These are phyloP conservation scores for Phaenicophaeus curvirostris DNA, from an alignment of 2,797 vertebrate genomes.

Conservation along the genomic window DNA sequence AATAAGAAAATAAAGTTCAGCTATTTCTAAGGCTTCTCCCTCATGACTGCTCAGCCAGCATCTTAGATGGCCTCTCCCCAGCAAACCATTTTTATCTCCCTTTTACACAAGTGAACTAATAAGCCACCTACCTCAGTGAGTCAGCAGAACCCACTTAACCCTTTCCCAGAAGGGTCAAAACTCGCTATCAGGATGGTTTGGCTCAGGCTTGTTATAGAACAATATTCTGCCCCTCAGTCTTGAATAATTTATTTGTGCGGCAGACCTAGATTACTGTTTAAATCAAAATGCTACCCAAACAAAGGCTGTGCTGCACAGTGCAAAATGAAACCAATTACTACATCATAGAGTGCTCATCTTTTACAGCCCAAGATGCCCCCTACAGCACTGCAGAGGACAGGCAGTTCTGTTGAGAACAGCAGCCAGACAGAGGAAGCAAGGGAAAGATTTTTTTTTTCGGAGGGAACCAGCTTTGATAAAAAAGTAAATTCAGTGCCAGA, in stretches of 20 bases:
- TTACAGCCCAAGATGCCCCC: conserved; percentile 61
- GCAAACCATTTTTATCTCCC: conserved; percentile 61
- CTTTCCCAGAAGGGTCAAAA: conserved; percentile 69
- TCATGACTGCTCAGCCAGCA: conserved; percentile 58
- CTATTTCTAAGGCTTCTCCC: conserved; percentile 64
- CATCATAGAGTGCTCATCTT: conserved; percentile 35
- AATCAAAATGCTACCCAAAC: conserved; percentile 71
- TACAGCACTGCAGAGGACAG: conserved; percentile 50
- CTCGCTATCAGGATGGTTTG: conserved; percentile 26
- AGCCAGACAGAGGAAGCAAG: neutral
- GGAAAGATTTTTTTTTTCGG: conserved; percentile 39
- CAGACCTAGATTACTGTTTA: conserved; percentile 65
- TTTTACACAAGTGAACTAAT: conserved; percentile 69
- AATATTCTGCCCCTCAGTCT: conserved; percentile 36
- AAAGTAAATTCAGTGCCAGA: conserved; percentile 16
- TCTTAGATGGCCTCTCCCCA: conserved; percentile 61
- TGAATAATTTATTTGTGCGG: conserved; percentile 67
- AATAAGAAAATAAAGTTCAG: conserved; percentile 70
- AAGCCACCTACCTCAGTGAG: conserved; percentile 69
- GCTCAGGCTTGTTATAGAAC: conserved; percentile 47
- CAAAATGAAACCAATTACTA: conserved; percentile 67
- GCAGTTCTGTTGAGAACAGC: neutral
- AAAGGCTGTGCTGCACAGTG: conserved; percentile 54
- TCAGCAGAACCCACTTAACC: conserved; percentile 74
- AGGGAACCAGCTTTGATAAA: conserved; percentile 16